Evolutionary conservation across 2,888 invertebrate species (phyloP).

Genomic region (Sycophila texana): DNA sequence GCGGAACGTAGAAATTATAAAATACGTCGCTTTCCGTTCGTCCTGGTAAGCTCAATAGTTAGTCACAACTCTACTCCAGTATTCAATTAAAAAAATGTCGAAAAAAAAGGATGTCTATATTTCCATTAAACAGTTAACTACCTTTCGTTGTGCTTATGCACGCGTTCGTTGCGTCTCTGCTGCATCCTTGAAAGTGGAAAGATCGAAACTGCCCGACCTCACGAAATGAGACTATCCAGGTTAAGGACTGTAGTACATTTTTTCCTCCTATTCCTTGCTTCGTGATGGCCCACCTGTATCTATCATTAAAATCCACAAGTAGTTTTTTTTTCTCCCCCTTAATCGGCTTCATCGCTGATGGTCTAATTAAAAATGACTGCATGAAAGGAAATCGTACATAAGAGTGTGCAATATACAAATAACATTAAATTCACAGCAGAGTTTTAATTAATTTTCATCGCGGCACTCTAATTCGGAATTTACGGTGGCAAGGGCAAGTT

Average conservation of each 20-base stretch:
- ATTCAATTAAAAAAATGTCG: constrained; percentile 5
- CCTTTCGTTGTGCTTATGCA: background rate
- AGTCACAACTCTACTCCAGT: background rate
- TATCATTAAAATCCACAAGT: background rate
- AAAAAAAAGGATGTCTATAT: background rate
- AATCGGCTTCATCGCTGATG: background rate
- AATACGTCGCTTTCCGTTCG: background rate
- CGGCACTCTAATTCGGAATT: constrained; percentile 21
- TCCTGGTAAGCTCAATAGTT: background rate
- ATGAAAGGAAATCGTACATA: background rate
- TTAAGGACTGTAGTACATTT: constrained; percentile 36
- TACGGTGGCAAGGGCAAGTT: constrained; percentile 19
- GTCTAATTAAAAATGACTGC: background rate
- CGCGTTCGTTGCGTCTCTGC: background rate
- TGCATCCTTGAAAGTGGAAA: constrained; percentile 46
- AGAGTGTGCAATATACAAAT: background rate
- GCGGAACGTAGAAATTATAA: background rate
- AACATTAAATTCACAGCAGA: background rate
- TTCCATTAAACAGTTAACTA: background rate
- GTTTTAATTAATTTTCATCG: background rate
- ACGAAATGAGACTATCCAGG: constrained; percentile 40
- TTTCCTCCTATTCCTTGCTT: background rate
- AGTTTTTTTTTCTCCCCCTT: background rate
- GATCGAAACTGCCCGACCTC: constrained; percentile 35
- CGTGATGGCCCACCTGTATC: background rate